phyloP scores from a whole-genome alignment of 2,797 vertebrate species.

The Chanos chanos region DNA sequence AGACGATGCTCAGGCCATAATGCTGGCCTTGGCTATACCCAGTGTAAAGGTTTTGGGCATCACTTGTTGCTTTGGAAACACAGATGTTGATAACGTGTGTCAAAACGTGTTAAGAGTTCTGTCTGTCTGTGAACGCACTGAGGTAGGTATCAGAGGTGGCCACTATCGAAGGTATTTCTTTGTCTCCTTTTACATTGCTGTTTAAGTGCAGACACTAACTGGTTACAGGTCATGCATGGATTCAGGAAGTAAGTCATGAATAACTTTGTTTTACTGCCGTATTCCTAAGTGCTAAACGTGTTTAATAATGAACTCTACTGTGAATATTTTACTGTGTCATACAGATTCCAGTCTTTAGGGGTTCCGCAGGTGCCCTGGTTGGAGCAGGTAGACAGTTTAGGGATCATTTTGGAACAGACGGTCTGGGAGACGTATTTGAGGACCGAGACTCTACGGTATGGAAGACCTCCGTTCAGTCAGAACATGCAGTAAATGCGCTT shows the following conservation, averaged over 20 bases:
- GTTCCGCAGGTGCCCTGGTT: constrained; percentile 58
- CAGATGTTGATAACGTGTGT: constrained; percentile 64
- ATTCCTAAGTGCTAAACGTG: no score
- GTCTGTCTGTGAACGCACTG: constrained; percentile 55
- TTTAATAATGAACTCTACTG: not conserved
- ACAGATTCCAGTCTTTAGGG: constrained; percentile 75
- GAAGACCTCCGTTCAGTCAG: constrained; percentile 64
- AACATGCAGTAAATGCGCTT: constrained; percentile 66
- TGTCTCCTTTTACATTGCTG: no score
- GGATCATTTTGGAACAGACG: constrained; percentile 73
- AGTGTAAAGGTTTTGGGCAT: constrained; percentile 62
- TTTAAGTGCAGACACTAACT: no score
- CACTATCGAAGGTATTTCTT: no score
- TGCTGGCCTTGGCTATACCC: constrained; percentile 69
- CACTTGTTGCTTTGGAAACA: constrained; percentile 75
- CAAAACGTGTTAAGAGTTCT: constrained; percentile 72
- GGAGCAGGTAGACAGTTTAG: not conserved
- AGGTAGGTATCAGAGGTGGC: no score
- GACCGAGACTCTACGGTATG: constrained; percentile 57
- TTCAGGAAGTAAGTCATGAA: not conserved
- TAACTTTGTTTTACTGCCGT: not conserved
- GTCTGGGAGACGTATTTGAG: constrained; percentile 69
- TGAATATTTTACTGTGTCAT: not conserved
- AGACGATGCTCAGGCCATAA: constrained; percentile 75
- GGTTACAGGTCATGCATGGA: no score